Evolutionary conservation across 2,888 invertebrate species (phyloP), one percentile per base, ranked within the genome.

Genomic region (Rugalucina vietnamica): DNA sequence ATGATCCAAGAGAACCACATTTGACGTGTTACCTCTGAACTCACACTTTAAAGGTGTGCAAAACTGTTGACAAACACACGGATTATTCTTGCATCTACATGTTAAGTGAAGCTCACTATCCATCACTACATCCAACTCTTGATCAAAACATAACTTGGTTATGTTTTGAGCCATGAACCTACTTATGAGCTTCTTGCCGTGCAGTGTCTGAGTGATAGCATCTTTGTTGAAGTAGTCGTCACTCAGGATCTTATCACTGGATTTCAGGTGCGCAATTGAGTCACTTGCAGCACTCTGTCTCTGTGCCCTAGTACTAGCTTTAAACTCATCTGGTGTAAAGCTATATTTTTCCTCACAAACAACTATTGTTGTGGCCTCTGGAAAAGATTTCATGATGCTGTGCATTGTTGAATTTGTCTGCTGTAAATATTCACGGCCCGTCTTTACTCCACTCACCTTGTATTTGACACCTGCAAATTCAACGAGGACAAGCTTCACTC

Each of bases 401-500:
- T 4, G 39, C 10, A 50, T 37, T 8, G 32, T 8, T 8, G 29
- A 32, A 24, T 43, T 32, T 29, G 12, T 5, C 2, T 32, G 49
- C 12, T 29, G 32, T 49, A 73, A 5, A 32, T 73, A 73, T 24
- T 21, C n/a, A 18, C 4, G 24, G 1, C 73, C 73, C 24, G 73
- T 27, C 21, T 43, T 73, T 18, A 27, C n/a, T 8, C 36, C n/a
- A n/a, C 24, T n/a, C 5, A 32, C 3, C 49, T 73, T 73, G n/a
- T 49, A 73, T 27, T 73, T 73, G 8, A 49, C 49, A 32, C 73
- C 73, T 14, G 73, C 73, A 49, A 49, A 73, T 27, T 73, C 73
- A 21, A 73, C 29, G 29, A 32, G 27, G 8, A 32, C 60, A 60
- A 60, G 29, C 24, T 27, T 60, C 18, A 43, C 43, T 12, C 18